Conservation (phyloP, 2,797 vertebrate species). For the Enteromius afrohamiltoni region DNA sequence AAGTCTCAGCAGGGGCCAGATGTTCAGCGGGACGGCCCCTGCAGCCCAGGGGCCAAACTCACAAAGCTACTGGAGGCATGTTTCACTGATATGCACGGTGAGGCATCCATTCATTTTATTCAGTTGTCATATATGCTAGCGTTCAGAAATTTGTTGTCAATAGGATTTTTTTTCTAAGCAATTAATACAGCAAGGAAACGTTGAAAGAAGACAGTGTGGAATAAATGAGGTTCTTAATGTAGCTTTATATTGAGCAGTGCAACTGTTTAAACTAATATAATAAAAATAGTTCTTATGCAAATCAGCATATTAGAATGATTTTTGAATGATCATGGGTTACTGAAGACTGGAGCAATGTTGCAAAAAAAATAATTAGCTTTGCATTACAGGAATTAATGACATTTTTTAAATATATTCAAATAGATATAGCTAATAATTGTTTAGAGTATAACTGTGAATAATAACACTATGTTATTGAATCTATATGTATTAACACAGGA, state of each 20-base stretch:
- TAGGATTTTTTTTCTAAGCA: neutral
- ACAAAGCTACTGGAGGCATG: conserved; percentile 82
- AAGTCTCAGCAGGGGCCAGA: conserved; percentile 80
- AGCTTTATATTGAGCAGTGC: neutral
- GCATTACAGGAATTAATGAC: neutral
- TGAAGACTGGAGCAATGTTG: neutral
- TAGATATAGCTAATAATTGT: too few relatives aligned
- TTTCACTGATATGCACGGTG: conserved; percentile 87
- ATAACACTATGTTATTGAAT: too few relatives aligned
- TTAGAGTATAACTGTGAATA: neutral
- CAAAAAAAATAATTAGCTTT: neutral
- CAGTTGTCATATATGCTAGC: neutral
- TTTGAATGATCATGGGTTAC: neutral
- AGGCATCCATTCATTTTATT: conserved; percentile 8
- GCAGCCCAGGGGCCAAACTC: conserved; percentile 65
- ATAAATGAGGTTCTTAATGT: neutral
- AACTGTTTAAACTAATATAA: neutral
- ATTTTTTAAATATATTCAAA: neutral
- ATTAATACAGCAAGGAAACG: neutral
- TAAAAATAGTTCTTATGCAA: neutral
- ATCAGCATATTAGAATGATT: neutral
- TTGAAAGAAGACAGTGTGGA: neutral
- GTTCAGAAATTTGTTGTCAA: neutral
- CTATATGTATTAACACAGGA: too few relatives aligned
- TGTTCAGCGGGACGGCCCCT: conserved; percentile 68